These are phyloP conservation scores for Drosophila cardini DNA, from an alignment of 1,140 invertebrate genomes.

Conservation along the genomic window DNA sequence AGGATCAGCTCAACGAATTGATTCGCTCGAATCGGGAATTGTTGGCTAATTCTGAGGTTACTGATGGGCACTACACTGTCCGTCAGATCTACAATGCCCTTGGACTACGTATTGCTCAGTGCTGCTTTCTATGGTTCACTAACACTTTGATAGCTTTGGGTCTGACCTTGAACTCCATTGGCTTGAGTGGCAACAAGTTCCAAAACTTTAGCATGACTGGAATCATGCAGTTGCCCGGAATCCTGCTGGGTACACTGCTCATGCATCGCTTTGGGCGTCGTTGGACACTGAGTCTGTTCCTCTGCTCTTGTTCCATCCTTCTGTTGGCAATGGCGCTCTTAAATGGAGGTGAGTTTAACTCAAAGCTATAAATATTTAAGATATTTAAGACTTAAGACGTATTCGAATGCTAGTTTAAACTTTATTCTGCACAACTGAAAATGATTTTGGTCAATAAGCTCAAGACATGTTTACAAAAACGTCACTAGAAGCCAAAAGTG, in stretches of 20 bases:
- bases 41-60: conserved; percentile 38
- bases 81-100: conserved; percentile 82
- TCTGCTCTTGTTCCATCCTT: conserved; percentile 86
- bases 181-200: conserved; percentile 89
- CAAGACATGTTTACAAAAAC: background rate
- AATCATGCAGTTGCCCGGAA: conserved; percentile 89
- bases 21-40: conserved; percentile 70
- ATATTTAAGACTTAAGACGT: background rate
- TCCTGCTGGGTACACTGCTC: conserved; percentile 87
- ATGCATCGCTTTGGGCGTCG: conserved; percentile 88
- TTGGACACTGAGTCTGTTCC: conserved; percentile 71
- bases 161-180: conserved; percentile 90
- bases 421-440: background rate
- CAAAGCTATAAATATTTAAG: background rate
- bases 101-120: conserved; percentile 87
- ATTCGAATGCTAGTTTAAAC: too few species aligned
- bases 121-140: conserved; percentile 89
- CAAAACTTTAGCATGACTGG: conserved; percentile 89
- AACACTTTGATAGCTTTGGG: conserved; percentile 91
- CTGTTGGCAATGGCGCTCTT: conserved; percentile 63
- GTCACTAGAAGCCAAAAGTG: background rate
- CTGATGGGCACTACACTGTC: conserved; percentile 84
- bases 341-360: conserved; percentile 39
- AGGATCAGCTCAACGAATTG: conserved; percentile 85
- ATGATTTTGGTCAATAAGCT: background rate